Conservation (phyloP, 2,113 vertebrate genomes). For the Alethe castanea region DNA sequence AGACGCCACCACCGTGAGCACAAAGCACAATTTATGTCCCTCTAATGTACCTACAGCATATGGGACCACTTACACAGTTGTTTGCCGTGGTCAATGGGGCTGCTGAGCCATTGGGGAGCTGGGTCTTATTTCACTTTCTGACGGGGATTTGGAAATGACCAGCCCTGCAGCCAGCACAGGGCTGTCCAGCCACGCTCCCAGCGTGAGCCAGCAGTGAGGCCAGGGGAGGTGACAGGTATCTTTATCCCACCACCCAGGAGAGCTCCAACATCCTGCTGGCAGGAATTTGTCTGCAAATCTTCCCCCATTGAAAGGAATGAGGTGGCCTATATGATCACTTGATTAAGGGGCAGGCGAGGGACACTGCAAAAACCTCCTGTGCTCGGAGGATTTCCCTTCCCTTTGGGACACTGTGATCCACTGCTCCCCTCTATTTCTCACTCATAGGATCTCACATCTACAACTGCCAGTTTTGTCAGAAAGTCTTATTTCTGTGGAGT, state of each 20-base stretch:
- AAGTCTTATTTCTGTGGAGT: neutral
- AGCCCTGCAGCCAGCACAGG: conserved; percentile 49
- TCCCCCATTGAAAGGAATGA: conserved; percentile 64
- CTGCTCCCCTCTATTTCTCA: neutral
- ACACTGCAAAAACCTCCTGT: neutral
- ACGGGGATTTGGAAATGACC: neutral
- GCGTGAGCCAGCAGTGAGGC: conserved; percentile 67
- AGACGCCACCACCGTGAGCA: accelerated
- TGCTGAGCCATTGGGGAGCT: neutral
- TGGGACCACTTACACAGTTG: conserved; percentile 55
- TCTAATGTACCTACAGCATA: conserved; percentile 18
- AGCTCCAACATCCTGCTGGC: conserved; percentile 68
- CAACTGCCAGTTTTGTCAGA: neutral
- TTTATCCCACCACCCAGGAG: conserved; percentile 75
- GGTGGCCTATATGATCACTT: conserved; percentile 55
- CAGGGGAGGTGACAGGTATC: conserved; percentile 74
- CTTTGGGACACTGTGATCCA: neutral
- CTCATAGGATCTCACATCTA: neutral
- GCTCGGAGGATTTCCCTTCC: neutral
- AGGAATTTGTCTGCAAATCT: conserved; percentile 80
- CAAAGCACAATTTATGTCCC: conserved; percentile 33
- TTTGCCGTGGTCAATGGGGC: conserved; percentile 31
- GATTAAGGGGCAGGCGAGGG: conserved; percentile 45
- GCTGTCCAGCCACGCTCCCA: conserved; percentile 72
- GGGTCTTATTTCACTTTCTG: conserved; percentile 19